A percentile compares a stretch with the other conserved stretches of the same genome.
Conservation (phyloP, 2,113 vertebrate genomes). For the Rhynchomys soricoides region DNA sequence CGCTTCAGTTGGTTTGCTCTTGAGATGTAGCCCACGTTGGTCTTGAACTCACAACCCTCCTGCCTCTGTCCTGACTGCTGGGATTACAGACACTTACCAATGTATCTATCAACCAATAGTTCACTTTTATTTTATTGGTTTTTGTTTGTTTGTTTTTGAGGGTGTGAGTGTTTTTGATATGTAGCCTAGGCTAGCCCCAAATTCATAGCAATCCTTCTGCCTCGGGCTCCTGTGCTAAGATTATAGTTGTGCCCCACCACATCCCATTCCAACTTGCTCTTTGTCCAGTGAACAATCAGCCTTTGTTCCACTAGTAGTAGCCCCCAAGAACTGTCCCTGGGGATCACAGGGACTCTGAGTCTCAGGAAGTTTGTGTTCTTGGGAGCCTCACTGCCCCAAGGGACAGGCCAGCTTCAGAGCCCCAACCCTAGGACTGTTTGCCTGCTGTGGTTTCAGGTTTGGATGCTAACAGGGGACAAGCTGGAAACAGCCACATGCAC, state of each 20-base stretch:
- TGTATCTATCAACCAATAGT: not conserved
- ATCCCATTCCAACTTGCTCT: not conserved
- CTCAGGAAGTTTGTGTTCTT: fast-evolving
- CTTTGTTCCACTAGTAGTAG: too few species aligned
- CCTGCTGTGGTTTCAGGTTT: slow-evolving; percentile 88
- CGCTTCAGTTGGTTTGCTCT: not conserved
- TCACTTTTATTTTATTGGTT: not conserved
- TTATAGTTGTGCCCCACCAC: not conserved
- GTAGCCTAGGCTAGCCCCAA: not conserved
- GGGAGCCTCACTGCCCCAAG: not conserved
- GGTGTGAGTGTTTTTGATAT: not conserved
- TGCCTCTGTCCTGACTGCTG: not conserved
- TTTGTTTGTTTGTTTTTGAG: not conserved
- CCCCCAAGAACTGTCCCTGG: not conserved
- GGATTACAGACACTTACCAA: not conserved
- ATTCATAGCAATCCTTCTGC: not conserved
- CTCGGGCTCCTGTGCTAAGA: not conserved
- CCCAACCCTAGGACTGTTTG: fast-evolving
- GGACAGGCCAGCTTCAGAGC: fast-evolving
- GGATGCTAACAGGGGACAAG: slow-evolving; percentile 99
- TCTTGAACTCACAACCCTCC: not conserved
- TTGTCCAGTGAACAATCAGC: fast-evolving
- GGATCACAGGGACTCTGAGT: not conserved
- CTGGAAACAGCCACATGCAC: slow-evolving; percentile 98
- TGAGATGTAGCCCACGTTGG: not conserved